Base-by-base conservation (phyloP, 2,113 vertebrate genomes). In the Circaetus gallicus region DNA sequence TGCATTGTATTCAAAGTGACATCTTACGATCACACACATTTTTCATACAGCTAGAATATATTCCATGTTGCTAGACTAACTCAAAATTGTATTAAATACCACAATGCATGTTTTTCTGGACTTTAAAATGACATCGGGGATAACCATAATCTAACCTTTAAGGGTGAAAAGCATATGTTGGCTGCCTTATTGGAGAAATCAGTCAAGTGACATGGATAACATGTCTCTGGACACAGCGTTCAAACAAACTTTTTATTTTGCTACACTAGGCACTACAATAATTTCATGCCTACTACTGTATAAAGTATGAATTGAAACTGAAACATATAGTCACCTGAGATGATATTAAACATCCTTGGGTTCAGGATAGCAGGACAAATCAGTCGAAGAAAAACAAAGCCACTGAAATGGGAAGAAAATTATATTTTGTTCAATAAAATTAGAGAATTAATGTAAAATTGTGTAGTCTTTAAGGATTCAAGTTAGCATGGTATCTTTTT, bases 271-370 rank as follows among this genome's bases (percentile, higher is more conserved):
- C 42, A 56, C 18, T 50, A 38, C 11, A 86, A n/a, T 76, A 47
- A 90, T 71, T 42, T 47, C 26, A 47, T 55, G 26, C 17, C 42
- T 49, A 34, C 28, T 76, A 31, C 15, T 47, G 5, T 29, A 62
- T 22, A 17, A 87, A 26, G 28, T 31, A 58, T 16, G 16, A 63
- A 82, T 90, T 73, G 2, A 25, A 5, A 59, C 43, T 62, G 50
- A 87, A 87, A 49, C 74, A 83, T 32, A 70, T 42, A 93, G 97
- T 99, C 97, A 99, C 99, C 99, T 97, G 99, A 99, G 95, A 99
- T 99, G 95, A 99, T 99, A 98, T 99, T 99, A 98, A 99, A 99
- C 99, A 99, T 99, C 98, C 99, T 98, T 97, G 99, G 99, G 97
- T 99, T 99, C 97, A 99, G 99, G 96, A 99, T 99, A 85, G 99